A percentile compares a stretch with the other conserved stretches of the same genome.
Evolutionary conservation across 2,797 vertebrate species (phyloP).

Genomic region (Pteronotus mesoamericanus): DNA sequence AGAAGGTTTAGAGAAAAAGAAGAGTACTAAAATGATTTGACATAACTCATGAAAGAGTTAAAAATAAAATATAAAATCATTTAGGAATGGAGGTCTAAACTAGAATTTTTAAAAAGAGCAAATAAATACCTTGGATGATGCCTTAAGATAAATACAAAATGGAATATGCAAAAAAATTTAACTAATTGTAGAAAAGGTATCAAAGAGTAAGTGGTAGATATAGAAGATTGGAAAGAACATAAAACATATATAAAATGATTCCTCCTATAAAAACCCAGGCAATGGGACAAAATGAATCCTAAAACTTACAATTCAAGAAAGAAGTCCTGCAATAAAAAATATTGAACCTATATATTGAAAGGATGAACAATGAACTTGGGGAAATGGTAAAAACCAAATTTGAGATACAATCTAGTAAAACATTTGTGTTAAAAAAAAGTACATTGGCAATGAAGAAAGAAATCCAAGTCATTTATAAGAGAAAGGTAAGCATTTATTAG

Average conservation of each 20-base stretch:
- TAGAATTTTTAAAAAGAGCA: neutral
- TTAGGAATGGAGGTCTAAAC: neutral
- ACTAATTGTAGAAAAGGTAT: neutral
- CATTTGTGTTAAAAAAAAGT: neutral
- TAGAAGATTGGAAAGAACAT: neutral
- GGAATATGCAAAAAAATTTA: neutral
- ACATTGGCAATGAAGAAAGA: neutral
- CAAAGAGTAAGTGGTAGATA: neutral
- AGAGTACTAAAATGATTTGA: neutral
- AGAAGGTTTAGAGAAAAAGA: neutral
- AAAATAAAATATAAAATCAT: constrained; percentile 2
- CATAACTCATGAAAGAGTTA: neutral
- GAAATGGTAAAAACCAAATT: neutral
- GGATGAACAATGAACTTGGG: neutral
- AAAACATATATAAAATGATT: neutral
- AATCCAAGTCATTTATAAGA: neutral
- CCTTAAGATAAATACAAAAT: neutral
- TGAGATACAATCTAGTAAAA: neutral
- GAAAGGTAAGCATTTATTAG: neutral
- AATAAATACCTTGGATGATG: neutral
- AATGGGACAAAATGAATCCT: neutral
- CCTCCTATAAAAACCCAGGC: neutral
- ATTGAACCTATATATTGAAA: neutral
- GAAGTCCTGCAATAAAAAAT: neutral
- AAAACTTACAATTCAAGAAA: neutral